phyloP scores from a whole-genome alignment of 2,888 invertebrate genomes.

The Ecdyonurus torrentis region DNA sequence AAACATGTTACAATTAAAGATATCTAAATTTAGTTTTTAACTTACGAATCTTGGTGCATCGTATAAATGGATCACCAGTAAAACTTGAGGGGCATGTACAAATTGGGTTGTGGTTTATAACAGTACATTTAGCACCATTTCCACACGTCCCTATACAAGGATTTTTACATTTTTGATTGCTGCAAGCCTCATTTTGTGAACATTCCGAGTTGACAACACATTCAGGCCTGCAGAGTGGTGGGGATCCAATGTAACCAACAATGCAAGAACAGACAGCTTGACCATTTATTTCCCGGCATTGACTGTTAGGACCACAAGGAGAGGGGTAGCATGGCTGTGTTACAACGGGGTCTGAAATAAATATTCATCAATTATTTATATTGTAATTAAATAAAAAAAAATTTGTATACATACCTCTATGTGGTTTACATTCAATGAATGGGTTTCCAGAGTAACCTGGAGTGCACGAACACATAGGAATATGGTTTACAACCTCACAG shows the following conservation, averaged over 20 bases:
- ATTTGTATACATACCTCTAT: constrained; percentile 15
- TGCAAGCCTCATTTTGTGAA: constrained; percentile 38
- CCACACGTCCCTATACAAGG: constrained; percentile 38
- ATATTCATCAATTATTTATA: not conserved
- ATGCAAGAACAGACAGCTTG: constrained; percentile 52
- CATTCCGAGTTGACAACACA: constrained; percentile 48
- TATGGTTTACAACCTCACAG: constrained; percentile 22
- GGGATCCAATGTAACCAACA: constrained; percentile 49
- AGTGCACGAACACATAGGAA: constrained; percentile 20
- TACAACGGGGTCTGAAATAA: not conserved
- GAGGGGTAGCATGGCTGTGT: constrained; percentile 41
- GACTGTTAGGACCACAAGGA: constrained; percentile 53
- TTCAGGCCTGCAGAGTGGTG: constrained; percentile 51
- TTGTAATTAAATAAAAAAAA: not conserved
- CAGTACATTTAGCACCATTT: constrained; percentile 34
- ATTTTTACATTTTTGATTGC: constrained; percentile 43
- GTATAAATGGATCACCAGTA: constrained; percentile 34
- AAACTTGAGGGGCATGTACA: constrained; percentile 33
- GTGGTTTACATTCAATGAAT: constrained; percentile 34
- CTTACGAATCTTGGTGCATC: constrained; percentile 24
- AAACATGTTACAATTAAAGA: not conserved
- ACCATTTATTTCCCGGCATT: constrained; percentile 44
- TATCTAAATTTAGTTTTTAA: not conserved
- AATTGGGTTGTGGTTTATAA: constrained; percentile 37
- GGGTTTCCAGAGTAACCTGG: constrained; percentile 15